Percentiles rank a stretch among this genome's conserved stretches.
These are phyloP conservation scores for Gallinago paraguaiae DNA, from an alignment of 2,113 vertebrate species.

Conservation along the genomic window DNA sequence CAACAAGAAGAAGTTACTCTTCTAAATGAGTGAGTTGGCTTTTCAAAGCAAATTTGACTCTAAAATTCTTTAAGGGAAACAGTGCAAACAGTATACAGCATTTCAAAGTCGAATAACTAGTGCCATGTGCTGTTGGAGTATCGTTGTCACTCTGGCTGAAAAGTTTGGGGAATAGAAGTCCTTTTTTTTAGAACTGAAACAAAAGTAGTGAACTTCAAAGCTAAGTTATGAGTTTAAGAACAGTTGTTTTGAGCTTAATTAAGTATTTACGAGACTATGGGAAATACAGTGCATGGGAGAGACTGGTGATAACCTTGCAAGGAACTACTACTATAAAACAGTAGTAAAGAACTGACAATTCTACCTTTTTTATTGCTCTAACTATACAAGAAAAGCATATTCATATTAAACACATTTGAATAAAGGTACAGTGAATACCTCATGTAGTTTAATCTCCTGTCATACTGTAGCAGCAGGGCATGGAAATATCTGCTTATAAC, in stretches of 20 bases:
- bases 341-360: background rate
- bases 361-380: background rate
- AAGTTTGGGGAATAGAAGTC: background rate
- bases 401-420: background rate
- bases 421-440: background rate
- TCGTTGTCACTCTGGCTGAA: background rate
- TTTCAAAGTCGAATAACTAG: background rate
- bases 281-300: background rate
- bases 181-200: background rate
- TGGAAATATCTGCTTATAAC: background rate
- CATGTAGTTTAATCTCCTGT: background rate
- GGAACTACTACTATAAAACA: background rate
- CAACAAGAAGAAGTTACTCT: background rate
- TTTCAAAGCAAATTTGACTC: background rate
- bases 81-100: background rate
- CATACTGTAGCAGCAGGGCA: background rate
- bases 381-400: background rate
- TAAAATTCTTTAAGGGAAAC: background rate
- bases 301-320: background rate
- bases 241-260: background rate
- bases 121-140: background rate
- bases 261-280: background rate
- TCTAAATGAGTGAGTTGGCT: background rate
- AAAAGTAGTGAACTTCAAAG: background rate
- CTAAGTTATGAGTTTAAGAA: background rate